phyloP scores from a whole-genome alignment of 2,797 vertebrate species.

The Pipistrellus nathusii region DNA sequence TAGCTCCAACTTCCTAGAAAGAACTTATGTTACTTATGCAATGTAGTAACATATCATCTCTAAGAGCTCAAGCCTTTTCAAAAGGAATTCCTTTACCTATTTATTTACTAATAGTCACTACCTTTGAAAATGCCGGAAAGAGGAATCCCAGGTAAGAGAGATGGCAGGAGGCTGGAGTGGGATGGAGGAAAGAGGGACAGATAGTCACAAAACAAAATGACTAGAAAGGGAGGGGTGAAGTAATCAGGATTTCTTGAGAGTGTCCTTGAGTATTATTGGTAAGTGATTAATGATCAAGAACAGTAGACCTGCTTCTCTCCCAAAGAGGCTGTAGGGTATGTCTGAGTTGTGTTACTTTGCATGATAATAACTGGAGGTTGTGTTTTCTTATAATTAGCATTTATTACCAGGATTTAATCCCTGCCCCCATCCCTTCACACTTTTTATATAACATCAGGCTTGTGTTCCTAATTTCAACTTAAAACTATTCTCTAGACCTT shows the following conservation, averaged over 20 bases:
- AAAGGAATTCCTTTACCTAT: conserved; percentile 59
- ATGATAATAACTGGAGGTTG: conserved; percentile 39
- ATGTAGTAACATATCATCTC: conserved; percentile 37
- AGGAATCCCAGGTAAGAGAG: conserved; percentile 21
- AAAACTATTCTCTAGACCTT: conserved; percentile 44
- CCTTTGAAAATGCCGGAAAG: conserved; percentile 44
- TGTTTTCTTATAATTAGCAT: conserved; percentile 49
- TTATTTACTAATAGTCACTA: conserved; percentile 52
- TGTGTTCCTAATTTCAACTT: conserved; percentile 43
- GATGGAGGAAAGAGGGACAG: background rate
- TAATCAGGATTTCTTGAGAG: conserved; percentile 65
- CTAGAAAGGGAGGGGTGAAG: conserved; percentile 58
- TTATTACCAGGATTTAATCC: background rate
- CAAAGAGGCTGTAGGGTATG: background rate
- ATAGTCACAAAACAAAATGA: background rate
- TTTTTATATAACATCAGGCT: conserved; percentile 63
- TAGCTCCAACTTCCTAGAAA: conserved; percentile 58
- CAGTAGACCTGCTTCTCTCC: conserved; percentile 63
- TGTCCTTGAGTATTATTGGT: conserved; percentile 74
- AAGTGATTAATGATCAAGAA: conserved; percentile 76
- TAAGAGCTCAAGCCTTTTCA: conserved; percentile 28
- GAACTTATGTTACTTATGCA: conserved; percentile 44
- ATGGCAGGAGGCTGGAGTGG: background rate
- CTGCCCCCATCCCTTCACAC: background rate
- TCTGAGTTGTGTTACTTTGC: conserved; percentile 40